Evolutionary conservation across 2,113 vertebrate species (phyloP), one percentile per base, ranked within the genome.

Genomic region (Apteryx mantelli): DNA sequence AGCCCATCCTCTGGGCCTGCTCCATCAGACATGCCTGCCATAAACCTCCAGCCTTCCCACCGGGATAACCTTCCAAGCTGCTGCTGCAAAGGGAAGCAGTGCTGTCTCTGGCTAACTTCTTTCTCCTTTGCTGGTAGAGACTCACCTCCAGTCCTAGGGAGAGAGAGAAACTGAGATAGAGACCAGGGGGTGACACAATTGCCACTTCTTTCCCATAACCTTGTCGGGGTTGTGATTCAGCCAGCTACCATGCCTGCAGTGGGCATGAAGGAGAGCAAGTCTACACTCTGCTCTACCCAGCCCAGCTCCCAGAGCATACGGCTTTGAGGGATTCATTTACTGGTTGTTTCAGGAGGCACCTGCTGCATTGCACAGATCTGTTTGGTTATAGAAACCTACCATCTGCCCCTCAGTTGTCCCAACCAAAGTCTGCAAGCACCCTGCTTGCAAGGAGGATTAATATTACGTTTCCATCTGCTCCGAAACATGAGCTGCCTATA

Each of bases 381-480:
- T 63, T 66, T 58, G 58, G 64, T 82, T 82, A 89, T 55, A 91
- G 44, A 83, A 93, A 86, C 50, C 87, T 91, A 58, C 84, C 68
- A 78, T 75, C 87, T 96, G 92, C 32, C 80, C 60, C 52, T 1
- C 1, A 55, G 80, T 83, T 83, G 69, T 52, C 96, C 80, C 88
- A 91, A 84, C 19, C 83, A 34, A 92, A 60, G 73, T 34, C 86
- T 89, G 79, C 79, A 88, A 84, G 85, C 18, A 88, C 71, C 38
- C 55, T 56, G 52, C 74, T 46, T 66, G 42, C 6, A 3, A 79
- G 50, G 24, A 91, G 89, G 89, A 79, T 82, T 88, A 55, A 46
- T 71, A 28, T 50, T 24, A 52, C 73, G 21, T 34, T 81, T 92
- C 88, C 95, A 84, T 84, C 91, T 93, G 93, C 70, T 86, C 80